Conservation (phyloP, 2,113 vertebrate species). For the Gallinago undulata region DNA sequence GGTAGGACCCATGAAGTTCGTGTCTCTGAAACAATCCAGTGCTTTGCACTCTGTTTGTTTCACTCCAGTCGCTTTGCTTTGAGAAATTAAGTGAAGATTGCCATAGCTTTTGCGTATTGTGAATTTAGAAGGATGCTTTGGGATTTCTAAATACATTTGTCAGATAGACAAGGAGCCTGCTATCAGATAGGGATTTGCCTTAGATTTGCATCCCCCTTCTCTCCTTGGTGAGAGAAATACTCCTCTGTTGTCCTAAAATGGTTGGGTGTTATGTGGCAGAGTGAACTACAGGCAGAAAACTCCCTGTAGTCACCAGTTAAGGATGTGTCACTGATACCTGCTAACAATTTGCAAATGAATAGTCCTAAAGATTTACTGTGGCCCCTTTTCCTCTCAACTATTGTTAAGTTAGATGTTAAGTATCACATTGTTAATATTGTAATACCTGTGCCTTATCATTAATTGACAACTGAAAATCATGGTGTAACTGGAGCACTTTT, state of each 20-base stretch:
- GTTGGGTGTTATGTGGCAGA: background rate
- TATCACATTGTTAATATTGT: background rate
- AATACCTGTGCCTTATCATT: background rate
- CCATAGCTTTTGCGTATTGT: background rate
- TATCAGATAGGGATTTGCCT: background rate
- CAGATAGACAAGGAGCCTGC: background rate
- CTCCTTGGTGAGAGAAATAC: background rate
- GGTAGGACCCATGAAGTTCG: background rate
- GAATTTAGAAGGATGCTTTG: background rate
- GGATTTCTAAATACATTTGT: background rate
- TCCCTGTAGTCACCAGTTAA: accelerated
- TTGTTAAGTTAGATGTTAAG: background rate
- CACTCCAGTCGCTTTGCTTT: background rate
- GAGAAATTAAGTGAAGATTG: background rate
- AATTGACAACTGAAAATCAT: background rate
- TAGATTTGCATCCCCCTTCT: background rate
- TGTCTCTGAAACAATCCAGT: background rate
- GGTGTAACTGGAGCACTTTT: background rate
- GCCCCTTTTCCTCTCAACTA: background rate
- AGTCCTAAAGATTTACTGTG: too few relatives aligned
- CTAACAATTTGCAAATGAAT: background rate
- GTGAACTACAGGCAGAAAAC: background rate
- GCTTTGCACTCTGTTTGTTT: background rate
- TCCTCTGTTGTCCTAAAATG: background rate
- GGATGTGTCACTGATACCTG: background rate